Percentiles rank a stretch among this genome's conserved stretches.
Evolutionary conservation across 2,113 vertebrate genomes (phyloP).

Genomic region (Xiphophorus hellerii): DNA sequence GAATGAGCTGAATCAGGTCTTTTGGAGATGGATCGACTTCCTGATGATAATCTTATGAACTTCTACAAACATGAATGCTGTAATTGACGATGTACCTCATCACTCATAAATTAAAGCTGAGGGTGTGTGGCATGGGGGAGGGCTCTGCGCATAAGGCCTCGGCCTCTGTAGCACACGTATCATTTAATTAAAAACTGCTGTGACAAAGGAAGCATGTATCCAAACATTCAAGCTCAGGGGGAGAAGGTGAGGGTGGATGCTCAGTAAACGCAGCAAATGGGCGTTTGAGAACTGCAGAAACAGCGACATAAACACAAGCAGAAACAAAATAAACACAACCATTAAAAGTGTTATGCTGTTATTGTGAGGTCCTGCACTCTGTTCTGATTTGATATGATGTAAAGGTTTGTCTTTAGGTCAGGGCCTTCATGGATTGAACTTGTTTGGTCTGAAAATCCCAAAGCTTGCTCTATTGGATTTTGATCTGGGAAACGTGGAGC

Average conservation of each 20-base stretch:
- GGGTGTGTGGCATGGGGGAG: conserved; percentile 57
- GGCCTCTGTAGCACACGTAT: conserved; percentile 61
- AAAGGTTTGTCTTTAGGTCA: no score
- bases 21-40: conserved; percentile 64
- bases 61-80: conserved; percentile 59
- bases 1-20: conserved; percentile 63
- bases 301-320: no score
- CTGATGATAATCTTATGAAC: conserved; percentile 70
- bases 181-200: conserved; percentile 75
- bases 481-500: no score
- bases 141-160: conserved; percentile 56
- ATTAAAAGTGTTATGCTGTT: no score
- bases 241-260: conserved; percentile 43
- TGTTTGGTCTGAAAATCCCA: no score
- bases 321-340: no score
- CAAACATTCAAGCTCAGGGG: conserved; percentile 46
- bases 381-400: no score
- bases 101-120: conserved; percentile 71
- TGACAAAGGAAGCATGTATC: conserved; percentile 56
- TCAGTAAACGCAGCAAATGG: conserved; percentile 28
- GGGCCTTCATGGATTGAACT: no score
- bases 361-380: no score
- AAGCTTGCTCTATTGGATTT: no score
- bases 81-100: conserved; percentile 65
- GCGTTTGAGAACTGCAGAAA: conserved; percentile 11